Evolutionary conservation across 2,113 vertebrate genomes (phyloP), one percentile per base, ranked within the genome.

Genomic region (Syngnathus floridae): DNA sequence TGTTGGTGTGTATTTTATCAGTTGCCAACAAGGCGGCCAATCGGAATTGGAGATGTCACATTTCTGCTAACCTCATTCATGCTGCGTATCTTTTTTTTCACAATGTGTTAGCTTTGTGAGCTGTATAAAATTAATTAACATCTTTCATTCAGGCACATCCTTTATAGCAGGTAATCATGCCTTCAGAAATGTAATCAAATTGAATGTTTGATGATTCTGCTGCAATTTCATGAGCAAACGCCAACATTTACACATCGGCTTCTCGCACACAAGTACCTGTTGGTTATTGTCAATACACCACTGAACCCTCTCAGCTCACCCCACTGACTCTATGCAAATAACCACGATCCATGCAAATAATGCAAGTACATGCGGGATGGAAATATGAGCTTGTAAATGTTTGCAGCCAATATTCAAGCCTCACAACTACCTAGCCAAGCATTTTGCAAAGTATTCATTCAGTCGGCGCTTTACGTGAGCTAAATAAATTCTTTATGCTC

Each of bases 171-270:
- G 76, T 81, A 78, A 80, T 85, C 77, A 75, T 54, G 69, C 79
- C 56, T 17, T 67, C 58, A 76, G 69, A 81, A 78, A 81, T 81
- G 46, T 81, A 81, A 85, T 86, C 83, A 84, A 76, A 81, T 76
- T 58, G 61, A 80, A 84, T 87, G 82, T 84, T 87, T 87, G 83
- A 83, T 75, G 81, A 85, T 70, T 76, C 72, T 60, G 75, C 76
- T 65, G 70, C 83, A 84, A 87, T 87, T 87, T 84, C 80, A 69
- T 87, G 62, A 65, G 81, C 67, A 83, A 85, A 86, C 81, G 69
- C 40, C 60, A 73, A 67, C 66, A 84, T 87, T 88, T 80, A 66
- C 87, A 70, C 64, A 85, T 61, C 59, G 36, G n/a, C 73, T 55
- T 64, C 81, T 73, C 73, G 58, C 69, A 70, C 77, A 69, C 54